These are phyloP conservation scores for Cryptophagus acutangulus DNA, from an alignment of 2,888 invertebrate species.

Conservation along the genomic window DNA sequence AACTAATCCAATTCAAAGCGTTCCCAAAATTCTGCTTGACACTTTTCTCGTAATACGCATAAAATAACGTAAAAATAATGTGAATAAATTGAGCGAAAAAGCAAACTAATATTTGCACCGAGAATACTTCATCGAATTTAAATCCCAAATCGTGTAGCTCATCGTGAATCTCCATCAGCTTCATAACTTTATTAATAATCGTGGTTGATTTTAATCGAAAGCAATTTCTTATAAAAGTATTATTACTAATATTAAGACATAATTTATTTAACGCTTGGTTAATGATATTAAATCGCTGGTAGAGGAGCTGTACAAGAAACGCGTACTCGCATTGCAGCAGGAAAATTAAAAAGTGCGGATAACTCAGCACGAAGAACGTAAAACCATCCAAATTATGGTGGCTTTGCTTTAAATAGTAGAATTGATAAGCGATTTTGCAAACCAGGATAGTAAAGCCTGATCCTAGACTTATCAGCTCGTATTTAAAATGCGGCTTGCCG, in stretches of 20 bases:
- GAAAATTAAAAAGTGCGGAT: no score
- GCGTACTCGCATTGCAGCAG: no score
- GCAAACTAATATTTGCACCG: constrained; percentile 25
- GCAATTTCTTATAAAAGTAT: no score
- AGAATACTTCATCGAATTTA: constrained; percentile 22
- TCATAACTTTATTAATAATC: constrained; percentile 8
- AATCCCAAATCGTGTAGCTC: constrained; percentile 21
- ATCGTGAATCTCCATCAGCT: constrained; percentile 27
- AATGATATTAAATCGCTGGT: not conserved
- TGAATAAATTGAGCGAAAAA: constrained; percentile 24
- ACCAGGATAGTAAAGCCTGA: no score
- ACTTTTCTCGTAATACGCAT: constrained; percentile 26
- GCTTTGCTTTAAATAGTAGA: no score
- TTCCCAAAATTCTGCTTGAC: constrained; percentile 17
- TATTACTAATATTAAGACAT: no score
- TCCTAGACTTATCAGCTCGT: no score
- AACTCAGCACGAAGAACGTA: no score
- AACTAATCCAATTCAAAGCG: constrained; percentile 23
- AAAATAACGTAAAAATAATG: constrained; percentile 25
- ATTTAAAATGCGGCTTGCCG: no score
- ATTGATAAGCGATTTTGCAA: no score
- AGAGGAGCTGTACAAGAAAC: not conserved
- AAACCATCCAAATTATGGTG: no score
- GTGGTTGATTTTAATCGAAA: no score
- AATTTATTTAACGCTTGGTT: not conserved